These are phyloP conservation scores for Zygothrica quintamaculata DNA, from an alignment of 2,888 invertebrate genomes.

Conservation along the genomic window DNA sequence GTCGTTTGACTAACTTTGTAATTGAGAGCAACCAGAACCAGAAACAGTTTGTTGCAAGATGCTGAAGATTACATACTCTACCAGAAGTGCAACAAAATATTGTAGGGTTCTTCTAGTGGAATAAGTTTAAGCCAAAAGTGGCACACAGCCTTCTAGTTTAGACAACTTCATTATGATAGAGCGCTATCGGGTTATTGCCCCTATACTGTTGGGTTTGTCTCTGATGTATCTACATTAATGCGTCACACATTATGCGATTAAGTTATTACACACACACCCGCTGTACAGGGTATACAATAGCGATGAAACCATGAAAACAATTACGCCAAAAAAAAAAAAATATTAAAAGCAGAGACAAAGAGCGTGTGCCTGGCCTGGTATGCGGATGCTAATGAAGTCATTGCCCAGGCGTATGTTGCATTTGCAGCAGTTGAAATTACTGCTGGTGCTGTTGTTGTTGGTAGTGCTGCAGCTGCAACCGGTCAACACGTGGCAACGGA, in stretches of 20 bases:
- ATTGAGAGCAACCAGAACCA: constrained; percentile 44
- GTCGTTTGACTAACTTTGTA: constrained; percentile 59
- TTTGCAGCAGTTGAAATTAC: not conserved
- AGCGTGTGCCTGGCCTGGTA: constrained; percentile 11
- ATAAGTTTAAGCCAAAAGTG: no score
- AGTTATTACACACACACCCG: not conserved
- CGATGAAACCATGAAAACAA: no score
- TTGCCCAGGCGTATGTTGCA: constrained; percentile 59
- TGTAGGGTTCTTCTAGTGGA: not conserved
- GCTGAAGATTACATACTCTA: no score
- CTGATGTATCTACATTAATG: no score
- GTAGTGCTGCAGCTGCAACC: not conserved
- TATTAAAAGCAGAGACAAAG: constrained; percentile 27
- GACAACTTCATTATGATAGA: no score
- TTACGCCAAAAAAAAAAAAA: constrained; percentile 3
- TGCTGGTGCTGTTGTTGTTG: not conserved
- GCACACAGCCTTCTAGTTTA: no score
- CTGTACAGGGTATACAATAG: not conserved
- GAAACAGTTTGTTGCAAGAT: not conserved
- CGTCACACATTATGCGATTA: not conserved
- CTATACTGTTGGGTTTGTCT: no score
- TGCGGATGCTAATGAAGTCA: constrained; percentile 68
- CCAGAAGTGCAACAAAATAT: not conserved
- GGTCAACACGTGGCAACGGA: constrained; percentile 61
- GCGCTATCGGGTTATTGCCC: no score